These are phyloP conservation scores for Drosophila flavopinicola DNA, from an alignment of 2,888 invertebrate species.

Conservation along the genomic window DNA sequence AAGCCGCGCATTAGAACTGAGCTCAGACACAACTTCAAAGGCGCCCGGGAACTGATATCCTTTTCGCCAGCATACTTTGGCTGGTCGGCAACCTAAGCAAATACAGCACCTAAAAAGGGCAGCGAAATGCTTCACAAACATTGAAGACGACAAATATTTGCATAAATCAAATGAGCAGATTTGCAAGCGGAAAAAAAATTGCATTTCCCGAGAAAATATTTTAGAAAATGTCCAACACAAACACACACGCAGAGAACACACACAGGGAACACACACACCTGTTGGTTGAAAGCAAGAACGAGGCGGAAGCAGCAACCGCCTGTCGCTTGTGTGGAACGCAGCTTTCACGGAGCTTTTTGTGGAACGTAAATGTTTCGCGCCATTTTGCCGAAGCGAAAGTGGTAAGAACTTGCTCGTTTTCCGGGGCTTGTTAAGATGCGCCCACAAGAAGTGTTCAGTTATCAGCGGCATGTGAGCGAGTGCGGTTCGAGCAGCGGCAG, in stretches of 20 bases:
- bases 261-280: slow-evolving; percentile 41
- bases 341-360: slow-evolving; percentile 68
- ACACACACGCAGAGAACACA: background rate
- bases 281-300: slow-evolving; percentile 37
- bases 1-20: slow-evolving; percentile 32
- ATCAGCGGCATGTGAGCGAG: slow-evolving; percentile 63
- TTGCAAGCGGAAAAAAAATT: slow-evolving; percentile 47
- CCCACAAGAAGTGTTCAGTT: slow-evolving; percentile 49
- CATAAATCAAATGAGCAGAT: slow-evolving; percentile 70
- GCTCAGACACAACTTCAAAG: slow-evolving; percentile 41
- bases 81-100: slow-evolving; percentile 53
- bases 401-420: slow-evolving; percentile 58
- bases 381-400: slow-evolving; percentile 61
- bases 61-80: slow-evolving; percentile 30
- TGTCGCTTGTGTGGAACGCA: slow-evolving; percentile 52
- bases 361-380: slow-evolving; percentile 66
- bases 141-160: slow-evolving; percentile 57
- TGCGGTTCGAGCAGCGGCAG: slow-evolving; percentile 58
- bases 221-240: slow-evolving; percentile 3
- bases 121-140: slow-evolving; percentile 57
- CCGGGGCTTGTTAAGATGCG: slow-evolving; percentile 67
- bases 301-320: slow-evolving; percentile 25
- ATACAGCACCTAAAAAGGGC: slow-evolving; percentile 35
- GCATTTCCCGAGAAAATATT: slow-evolving; percentile 46
- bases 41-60: slow-evolving; percentile 11